Evolutionary conservation across 2,113 vertebrate genomes (phyloP), one percentile per base, ranked within the genome.

Genomic region (Synodontis membranacea): DNA sequence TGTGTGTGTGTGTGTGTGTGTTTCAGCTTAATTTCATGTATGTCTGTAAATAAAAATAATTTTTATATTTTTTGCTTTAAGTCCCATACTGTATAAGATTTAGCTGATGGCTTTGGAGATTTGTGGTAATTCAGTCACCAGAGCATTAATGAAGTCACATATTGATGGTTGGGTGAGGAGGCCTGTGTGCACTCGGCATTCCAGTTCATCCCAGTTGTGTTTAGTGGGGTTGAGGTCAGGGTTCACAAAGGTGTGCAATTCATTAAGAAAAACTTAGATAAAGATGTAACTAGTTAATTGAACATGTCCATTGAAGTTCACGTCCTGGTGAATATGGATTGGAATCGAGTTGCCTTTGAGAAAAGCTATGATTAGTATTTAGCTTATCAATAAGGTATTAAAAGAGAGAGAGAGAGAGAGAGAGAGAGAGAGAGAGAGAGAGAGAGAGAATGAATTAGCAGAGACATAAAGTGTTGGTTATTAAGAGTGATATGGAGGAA

Each of bases 181-280:
- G 58, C 58, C 58, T 62, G 28, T 62, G 58, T 62, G 58, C 28
- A 28, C 2, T 28, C 19, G 0, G 19, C 25, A 2, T 25, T 58
- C 56, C 21, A 58, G 28, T n/a, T 62, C 58, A n/a, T 62, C 25
- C 28, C 60, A 31, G 31, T 14, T 28, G 28, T 31, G 28, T 62
- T 62, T 62, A 31, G 28, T n/a, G 28, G 60, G 28, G 10, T 62
- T 62, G 28, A 62, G n/a, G 60, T n/a, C 28, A n/a, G 60, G 60
- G 28, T 31, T 62, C 28, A 25, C 25, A 48, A 42, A 75, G 70
- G 42, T 76, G 28, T 14, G 60, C 54, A 39, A 84, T 68, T 90
- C 88, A 86, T 87, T 83, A 82, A 28, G n/a, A 68, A 48, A 84
- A 62, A 80, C 42, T 82, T 1, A 86, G 86, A 87, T 89, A 90